phyloP scores from a whole-genome alignment of 2,113 vertebrate genomes.

The Elanus axillaris region DNA sequence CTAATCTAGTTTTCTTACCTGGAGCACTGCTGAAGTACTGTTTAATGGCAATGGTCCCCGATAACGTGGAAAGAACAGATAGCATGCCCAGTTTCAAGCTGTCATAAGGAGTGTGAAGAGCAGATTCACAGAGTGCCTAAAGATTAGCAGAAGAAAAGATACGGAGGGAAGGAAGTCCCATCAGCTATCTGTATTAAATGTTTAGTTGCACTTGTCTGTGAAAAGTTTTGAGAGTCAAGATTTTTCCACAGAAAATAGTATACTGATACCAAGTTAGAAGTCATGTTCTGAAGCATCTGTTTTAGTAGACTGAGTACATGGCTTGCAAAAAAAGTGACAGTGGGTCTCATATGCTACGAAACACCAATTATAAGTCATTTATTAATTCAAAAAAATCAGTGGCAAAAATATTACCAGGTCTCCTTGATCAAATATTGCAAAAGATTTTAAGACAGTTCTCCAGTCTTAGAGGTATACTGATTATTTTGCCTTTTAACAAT shows the following conservation, averaged over 20 bases:
- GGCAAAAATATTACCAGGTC: not conserved
- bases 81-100: conserved; percentile 94
- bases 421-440: not conserved
- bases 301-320: not conserved
- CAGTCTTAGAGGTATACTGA: not conserved
- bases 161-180: not conserved
- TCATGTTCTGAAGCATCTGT: not conserved
- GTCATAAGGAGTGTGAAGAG: conserved; percentile 89
- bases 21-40: conserved; percentile 85
- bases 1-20: conserved; percentile 72
- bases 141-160: not conserved
- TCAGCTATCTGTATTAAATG: not conserved
- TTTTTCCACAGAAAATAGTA: not conserved
- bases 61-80: conserved; percentile 88
- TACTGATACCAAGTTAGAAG: not conserved
- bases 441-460: not conserved
- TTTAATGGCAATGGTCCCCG: conserved; percentile 91
- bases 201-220: not conserved
- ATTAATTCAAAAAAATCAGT: not conserved
- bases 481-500: not conserved
- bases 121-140: conserved; percentile 92
- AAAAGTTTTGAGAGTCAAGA: not conserved
- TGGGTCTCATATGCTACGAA: not conserved
- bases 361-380: not conserved
- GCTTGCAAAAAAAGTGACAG: not conserved